phyloP scores from a whole-genome alignment of 2,797 vertebrate genomes.

The Potorous gilbertii region DNA sequence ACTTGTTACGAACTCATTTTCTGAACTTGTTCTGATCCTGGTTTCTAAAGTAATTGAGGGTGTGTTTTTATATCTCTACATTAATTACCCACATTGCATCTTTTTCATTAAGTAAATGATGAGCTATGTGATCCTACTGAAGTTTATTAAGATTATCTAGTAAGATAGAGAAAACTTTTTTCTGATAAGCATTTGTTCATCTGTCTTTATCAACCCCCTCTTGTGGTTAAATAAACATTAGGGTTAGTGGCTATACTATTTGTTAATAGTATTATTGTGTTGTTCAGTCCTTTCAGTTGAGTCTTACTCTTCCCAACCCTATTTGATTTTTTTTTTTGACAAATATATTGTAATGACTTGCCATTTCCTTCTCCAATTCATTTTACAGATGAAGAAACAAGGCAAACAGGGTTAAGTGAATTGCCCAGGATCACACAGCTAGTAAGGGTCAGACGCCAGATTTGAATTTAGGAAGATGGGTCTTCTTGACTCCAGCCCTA shows the following conservation, averaged over 20 bases:
- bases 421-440: too few species aligned
- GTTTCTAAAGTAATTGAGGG: neutral
- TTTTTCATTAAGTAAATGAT: neutral
- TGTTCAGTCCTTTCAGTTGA: neutral
- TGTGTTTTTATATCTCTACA: neutral
- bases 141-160: neutral
- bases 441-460: too few species aligned
- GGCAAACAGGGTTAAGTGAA: too few species aligned
- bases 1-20: neutral
- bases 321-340: too few species aligned
- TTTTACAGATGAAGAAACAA: too few species aligned
- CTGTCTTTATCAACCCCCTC: neutral
- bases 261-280: neutral
- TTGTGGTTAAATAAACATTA: neutral
- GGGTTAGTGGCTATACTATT: neutral
- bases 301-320: too few species aligned
- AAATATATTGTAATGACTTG: too few species aligned
- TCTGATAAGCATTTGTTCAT: neutral
- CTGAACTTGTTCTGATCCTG: neutral
- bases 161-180: neutral
- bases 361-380: too few species aligned
- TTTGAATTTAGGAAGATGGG: too few species aligned
- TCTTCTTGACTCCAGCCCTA: too few species aligned
- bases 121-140: neutral
- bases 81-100: neutral